Conservation (phyloP, 1,140 invertebrate genomes). For the Samia ricini region DNA sequence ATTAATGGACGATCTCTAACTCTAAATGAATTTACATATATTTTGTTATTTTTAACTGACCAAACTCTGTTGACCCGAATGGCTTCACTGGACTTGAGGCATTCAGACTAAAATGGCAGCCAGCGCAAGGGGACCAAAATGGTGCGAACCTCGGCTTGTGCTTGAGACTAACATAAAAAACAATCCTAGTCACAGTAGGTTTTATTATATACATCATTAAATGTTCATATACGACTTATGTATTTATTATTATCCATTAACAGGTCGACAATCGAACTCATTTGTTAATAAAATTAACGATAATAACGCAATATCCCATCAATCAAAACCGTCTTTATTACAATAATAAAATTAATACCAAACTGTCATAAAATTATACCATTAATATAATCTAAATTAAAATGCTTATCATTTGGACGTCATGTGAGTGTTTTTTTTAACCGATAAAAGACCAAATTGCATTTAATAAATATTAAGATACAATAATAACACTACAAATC, state of each 20-base stretch:
- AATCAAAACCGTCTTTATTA: slow-evolving; percentile 2
- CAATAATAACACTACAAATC: slow-evolving; percentile 5
- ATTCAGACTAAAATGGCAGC: too few relatives aligned
- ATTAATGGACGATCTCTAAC: too few relatives aligned
- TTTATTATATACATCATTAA: not conserved
- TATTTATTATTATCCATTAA: not conserved
- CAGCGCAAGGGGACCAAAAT: too few relatives aligned
- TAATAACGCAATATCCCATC: not conserved
- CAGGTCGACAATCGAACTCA: not conserved
- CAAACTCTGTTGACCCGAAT: too few relatives aligned
- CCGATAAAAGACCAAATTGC: slow-evolving; percentile 6
- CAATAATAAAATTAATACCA: slow-evolving; percentile 5
- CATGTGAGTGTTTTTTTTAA: not conserved
- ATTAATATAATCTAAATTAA: not conserved
- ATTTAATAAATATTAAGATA: not conserved
- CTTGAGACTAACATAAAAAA: too few relatives aligned
- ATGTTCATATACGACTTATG: not conserved
- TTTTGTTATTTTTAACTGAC: too few relatives aligned
- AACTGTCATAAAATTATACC: not conserved
- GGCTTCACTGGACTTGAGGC: too few relatives aligned
- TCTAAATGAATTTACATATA: too few relatives aligned
- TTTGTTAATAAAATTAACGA: slow-evolving; percentile 3
- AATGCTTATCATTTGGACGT: not conserved
- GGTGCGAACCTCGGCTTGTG: too few relatives aligned
- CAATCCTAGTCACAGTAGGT: not conserved